Evolutionary conservation across 2,888 invertebrate species (phyloP).

Genomic region (Xylota segnis): DNA sequence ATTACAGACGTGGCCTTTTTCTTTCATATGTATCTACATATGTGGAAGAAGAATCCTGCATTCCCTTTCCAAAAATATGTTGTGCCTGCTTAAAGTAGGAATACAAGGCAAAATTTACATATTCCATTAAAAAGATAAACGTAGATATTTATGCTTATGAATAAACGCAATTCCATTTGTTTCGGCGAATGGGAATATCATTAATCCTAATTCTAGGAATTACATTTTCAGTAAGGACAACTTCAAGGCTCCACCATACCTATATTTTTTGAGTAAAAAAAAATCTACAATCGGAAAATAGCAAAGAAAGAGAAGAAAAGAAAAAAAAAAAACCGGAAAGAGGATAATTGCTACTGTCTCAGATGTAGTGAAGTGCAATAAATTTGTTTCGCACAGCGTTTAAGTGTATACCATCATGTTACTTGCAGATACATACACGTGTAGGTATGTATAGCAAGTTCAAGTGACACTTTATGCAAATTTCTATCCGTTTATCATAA

Average conservation of each 20-base stretch:
- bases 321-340: constrained; percentile 14
- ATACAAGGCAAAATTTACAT: constrained; percentile 45
- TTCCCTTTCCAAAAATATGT: not conserved
- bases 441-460: constrained; percentile 39
- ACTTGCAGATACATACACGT: constrained; percentile 24
- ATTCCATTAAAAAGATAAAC: constrained; percentile 67
- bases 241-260: constrained; percentile 23
- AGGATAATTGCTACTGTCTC: constrained; percentile 74
- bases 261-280: constrained; percentile 30
- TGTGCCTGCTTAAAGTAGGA: not conserved
- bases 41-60: no score
- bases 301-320: not conserved
- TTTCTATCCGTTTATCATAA: constrained; percentile 71
- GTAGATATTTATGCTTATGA: constrained; percentile 66
- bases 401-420: constrained; percentile 34
- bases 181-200: constrained; percentile 57
- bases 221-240: constrained; percentile 46
- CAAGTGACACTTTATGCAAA: constrained; percentile 75
- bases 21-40: no score
- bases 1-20: not conserved
- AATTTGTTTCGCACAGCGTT: constrained; percentile 48
- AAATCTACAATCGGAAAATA: constrained; percentile 32
- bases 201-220: constrained; percentile 67
- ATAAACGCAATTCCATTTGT: constrained; percentile 71
- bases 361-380: constrained; percentile 70